Percentiles rank a stretch among this genome's conserved stretches.
Evolutionary conservation across 2,797 vertebrate species (phyloP).

Genomic region (Malurus splendens): DNA sequence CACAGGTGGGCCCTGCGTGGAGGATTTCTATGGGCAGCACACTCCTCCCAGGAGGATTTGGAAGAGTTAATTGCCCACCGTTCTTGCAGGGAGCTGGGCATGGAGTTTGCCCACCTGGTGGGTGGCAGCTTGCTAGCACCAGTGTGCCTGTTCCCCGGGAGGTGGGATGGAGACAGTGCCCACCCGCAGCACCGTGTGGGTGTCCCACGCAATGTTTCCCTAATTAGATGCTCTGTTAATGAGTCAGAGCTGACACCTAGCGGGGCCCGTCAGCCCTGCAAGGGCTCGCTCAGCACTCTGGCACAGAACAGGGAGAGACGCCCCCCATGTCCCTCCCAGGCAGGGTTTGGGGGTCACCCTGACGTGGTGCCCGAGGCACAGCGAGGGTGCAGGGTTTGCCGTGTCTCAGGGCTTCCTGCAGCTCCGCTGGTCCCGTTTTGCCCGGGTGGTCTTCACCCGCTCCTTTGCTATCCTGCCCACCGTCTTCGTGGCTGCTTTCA

Average conservation of each 20-base stretch:
- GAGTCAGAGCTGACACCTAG: conserved; percentile 31
- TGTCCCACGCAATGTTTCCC: neutral
- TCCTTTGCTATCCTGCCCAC: conserved; percentile 77
- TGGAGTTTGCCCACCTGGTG: neutral
- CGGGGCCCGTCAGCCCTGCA: neutral
- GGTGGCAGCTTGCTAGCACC: neutral
- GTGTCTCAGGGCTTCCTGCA: conserved; percentile 71
- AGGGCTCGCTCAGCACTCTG: neutral
- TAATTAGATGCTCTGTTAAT: neutral
- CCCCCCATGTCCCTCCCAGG: rapidly evolving
- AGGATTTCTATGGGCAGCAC: rapidly evolving
- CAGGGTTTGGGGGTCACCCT: rapidly evolving
- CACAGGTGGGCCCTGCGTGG: neutral
- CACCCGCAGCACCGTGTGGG: neutral
- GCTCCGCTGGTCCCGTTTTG: conserved; percentile 75
- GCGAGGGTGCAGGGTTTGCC: too few species aligned
- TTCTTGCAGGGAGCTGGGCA: neutral
- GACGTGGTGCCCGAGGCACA: rapidly evolving
- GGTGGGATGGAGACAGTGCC: neutral
- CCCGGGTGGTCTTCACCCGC: conserved; percentile 71
- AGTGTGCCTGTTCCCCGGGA: neutral
- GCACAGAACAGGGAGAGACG: neutral
- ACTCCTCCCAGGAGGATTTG: neutral
- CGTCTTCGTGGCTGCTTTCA: conserved; percentile 66
- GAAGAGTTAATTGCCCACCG: neutral